Evolutionary conservation across 2,888 invertebrate species (phyloP).

Genomic region (Ethmia dodecea): DNA sequence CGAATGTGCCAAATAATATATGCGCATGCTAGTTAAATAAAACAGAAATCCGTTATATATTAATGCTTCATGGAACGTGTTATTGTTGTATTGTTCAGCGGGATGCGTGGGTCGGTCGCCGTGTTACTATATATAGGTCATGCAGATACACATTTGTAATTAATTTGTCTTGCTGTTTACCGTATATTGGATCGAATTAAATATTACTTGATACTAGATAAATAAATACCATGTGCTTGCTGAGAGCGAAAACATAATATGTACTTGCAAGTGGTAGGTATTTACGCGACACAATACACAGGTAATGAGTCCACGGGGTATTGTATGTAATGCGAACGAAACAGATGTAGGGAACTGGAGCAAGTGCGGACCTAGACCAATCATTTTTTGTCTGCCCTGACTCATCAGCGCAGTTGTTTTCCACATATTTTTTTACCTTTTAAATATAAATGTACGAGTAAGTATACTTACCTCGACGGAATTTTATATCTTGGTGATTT

Average conservation of each 20-base stretch:
- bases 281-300: constrained; percentile 33
- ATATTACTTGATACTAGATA: constrained; percentile 10
- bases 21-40: constrained; percentile 34
- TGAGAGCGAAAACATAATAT: constrained; percentile 25
- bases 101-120: constrained; percentile 38
- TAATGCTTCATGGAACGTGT: constrained; percentile 32
- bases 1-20: constrained; percentile 38
- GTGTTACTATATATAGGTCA: constrained; percentile 36
- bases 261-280: constrained; percentile 19
- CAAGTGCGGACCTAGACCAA: constrained; percentile 50
- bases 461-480: too few relatives aligned
- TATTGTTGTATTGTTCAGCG: constrained; percentile 49
- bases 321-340: constrained; percentile 53
- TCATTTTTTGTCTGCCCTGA: constrained; percentile 54
- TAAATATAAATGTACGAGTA: too few relatives aligned
- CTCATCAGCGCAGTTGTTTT: constrained; percentile 45
- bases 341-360: constrained; percentile 64
- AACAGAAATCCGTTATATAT: constrained; percentile 33
- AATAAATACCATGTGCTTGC: too few relatives aligned
- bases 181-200: not conserved
- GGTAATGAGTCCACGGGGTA: constrained; percentile 47
- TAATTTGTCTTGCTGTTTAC: constrained; percentile 25
- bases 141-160: constrained; percentile 29
- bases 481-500: too few relatives aligned
- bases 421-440: too few relatives aligned